Evolutionary conservation across 2,888 invertebrate genomes (phyloP).

Genomic region (Protonemura montana): DNA sequence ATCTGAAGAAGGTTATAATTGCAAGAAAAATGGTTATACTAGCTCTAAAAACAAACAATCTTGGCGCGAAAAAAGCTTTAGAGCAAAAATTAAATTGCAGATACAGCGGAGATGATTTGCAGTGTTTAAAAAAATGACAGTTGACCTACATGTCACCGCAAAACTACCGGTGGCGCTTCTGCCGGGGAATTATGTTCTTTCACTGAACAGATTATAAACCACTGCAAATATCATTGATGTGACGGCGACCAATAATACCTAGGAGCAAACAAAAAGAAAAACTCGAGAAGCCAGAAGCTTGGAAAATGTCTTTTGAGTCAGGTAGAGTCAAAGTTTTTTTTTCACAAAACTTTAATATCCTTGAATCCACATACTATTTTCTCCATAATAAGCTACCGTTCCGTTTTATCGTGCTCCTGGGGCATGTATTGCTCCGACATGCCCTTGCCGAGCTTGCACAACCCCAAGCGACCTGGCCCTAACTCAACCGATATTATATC

Average conservation of each 20-base stretch:
- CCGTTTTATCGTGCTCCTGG: slow-evolving; percentile 28
- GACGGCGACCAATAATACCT: not conserved
- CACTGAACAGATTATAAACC: too few species aligned
- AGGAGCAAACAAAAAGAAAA: not conserved
- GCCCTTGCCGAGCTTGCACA: not conserved
- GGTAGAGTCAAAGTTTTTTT: not conserved
- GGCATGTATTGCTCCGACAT: not conserved
- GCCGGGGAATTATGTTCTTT: too few species aligned
- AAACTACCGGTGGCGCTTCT: too few species aligned
- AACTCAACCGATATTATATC: not conserved
- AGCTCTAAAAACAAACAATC: too few species aligned
- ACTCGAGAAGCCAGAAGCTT: not conserved
- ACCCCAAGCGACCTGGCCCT: not conserved
- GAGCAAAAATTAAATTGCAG: too few species aligned
- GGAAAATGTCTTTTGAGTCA: not conserved
- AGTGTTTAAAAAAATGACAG: too few species aligned
- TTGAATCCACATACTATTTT: slow-evolving; percentile 35
- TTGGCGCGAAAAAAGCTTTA: too few species aligned
- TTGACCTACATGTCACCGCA: too few species aligned
- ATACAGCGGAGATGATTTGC: too few species aligned
- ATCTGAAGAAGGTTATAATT: too few species aligned
- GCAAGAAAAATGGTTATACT: too few species aligned
- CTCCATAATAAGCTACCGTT: slow-evolving; percentile 30
- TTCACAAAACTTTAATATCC: slow-evolving; percentile 27
- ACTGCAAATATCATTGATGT: too few species aligned